phyloP scores from a whole-genome alignment of 1,140 invertebrate species.

The Pseudomyrmex cubaensis region DNA sequence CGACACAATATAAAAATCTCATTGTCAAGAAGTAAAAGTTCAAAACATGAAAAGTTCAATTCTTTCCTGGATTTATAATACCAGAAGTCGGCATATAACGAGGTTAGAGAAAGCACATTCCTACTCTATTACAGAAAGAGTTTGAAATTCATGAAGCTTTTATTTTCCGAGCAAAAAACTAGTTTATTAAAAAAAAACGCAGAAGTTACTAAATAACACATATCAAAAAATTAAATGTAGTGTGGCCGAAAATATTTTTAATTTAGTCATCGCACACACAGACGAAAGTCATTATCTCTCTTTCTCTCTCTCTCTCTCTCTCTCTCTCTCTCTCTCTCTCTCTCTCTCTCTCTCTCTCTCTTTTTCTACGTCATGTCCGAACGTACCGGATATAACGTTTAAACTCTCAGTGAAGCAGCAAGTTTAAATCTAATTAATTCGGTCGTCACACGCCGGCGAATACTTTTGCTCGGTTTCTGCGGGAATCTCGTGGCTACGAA shows the following conservation, averaged over 20 bases:
- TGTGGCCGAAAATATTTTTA: neutral
- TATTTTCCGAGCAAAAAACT: neutral
- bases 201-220: neutral
- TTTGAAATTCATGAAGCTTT: constrained; percentile 1
- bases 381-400: constrained; percentile 38
- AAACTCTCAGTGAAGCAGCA: constrained; percentile 11
- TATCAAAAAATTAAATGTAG: neutral
- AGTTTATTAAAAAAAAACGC: neutral
- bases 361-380: neutral
- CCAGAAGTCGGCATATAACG: too few species aligned
- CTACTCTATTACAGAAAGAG: neutral
- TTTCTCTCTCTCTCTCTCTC: neutral
- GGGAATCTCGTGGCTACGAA: constrained; percentile 41
- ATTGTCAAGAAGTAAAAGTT: neutral
- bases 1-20: constrained; percentile 3
- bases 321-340: neutral
- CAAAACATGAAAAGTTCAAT: too few species aligned
- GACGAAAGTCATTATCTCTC: neutral
- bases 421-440: constrained; percentile 72
- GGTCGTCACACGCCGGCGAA: constrained; percentile 56
- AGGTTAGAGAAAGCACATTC: neutral
- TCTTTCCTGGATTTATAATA: too few species aligned
- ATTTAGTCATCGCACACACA: neutral
- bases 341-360: neutral
- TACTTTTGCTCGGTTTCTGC: constrained; percentile 61